Evolutionary conservation across 92 coral and sea anemone species (phyloP).

Genomic region (Porites evermanni): DNA sequence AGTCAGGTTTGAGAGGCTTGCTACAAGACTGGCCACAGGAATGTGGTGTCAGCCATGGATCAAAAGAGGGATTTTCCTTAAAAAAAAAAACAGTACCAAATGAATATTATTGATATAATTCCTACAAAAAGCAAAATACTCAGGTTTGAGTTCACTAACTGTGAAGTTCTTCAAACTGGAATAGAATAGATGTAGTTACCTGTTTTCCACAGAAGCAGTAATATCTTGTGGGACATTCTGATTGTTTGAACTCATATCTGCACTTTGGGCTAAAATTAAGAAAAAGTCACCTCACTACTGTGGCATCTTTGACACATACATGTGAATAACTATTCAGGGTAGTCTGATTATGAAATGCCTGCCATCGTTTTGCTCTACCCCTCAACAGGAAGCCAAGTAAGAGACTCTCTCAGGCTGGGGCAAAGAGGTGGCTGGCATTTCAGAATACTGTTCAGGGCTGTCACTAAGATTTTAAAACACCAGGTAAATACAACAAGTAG

Average conservation of each 20-base stretch:
- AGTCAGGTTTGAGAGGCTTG: slow-evolving; percentile 77
- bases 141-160: not conserved
- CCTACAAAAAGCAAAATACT: not conserved
- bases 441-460: no score
- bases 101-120: no score
- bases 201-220: slow-evolving; percentile 90
- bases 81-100: no score
- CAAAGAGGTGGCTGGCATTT: no score
- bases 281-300: not conserved
- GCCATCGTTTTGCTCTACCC: no score
- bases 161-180: not conserved
- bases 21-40: slow-evolving; percentile 98
- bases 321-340: not conserved
- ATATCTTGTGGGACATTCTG: slow-evolving; percentile 90
- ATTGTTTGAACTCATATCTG: slow-evolving; percentile 86
- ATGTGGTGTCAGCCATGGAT: slow-evolving; percentile 98
- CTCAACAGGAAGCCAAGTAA: no score
- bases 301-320: not conserved
- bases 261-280: slow-evolving; percentile 86
- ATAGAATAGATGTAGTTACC: slow-evolving; percentile 34
- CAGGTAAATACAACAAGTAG: no score
- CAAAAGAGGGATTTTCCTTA: slow-evolving; percentile 87
- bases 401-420: no score
- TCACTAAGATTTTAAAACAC: no score
- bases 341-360: no score